phyloP scores from a whole-genome alignment of 2,113 vertebrate genomes.

The Lontra canadensis region DNA sequence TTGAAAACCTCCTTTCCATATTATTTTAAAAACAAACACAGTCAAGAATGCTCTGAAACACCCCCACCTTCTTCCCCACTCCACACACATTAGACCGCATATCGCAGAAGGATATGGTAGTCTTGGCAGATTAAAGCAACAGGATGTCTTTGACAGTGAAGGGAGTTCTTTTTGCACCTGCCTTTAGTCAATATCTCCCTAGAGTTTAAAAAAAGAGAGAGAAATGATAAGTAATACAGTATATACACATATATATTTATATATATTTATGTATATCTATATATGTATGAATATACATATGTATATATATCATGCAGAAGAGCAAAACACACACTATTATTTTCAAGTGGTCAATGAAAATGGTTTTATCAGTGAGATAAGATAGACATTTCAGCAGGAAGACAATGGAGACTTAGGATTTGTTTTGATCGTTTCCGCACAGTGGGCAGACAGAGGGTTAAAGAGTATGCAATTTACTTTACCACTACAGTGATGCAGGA shows the following conservation, averaged over 20 bases:
- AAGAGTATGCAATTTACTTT: slow-evolving; percentile 73
- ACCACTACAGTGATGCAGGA: slow-evolving; percentile 47
- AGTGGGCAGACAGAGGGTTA: slow-evolving; percentile 65
- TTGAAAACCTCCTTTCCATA: neutral
- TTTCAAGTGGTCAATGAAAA: slow-evolving; percentile 7
- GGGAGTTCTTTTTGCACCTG: neutral
- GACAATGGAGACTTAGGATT: slow-evolving; percentile 14
- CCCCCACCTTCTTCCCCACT: neutral
- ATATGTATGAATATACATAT: neutral
- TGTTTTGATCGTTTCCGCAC: neutral
- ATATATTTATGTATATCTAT: neutral
- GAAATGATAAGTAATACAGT: neutral
- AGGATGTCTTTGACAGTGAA: neutral
- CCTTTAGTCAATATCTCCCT: neutral
- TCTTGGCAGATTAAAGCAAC: neutral
- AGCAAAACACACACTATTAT: neutral
- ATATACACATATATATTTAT: neutral
- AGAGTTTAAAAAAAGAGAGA: neutral
- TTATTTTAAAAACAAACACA: neutral
- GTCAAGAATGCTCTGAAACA: neutral
- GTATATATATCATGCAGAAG: neutral
- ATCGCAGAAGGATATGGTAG: neutral
- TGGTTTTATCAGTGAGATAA: neutral
- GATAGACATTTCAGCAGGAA: neutral
- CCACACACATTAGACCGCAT: neutral